phyloP scores from a whole-genome alignment of 2,888 invertebrate genomes.

The Drosophila yooni region DNA sequence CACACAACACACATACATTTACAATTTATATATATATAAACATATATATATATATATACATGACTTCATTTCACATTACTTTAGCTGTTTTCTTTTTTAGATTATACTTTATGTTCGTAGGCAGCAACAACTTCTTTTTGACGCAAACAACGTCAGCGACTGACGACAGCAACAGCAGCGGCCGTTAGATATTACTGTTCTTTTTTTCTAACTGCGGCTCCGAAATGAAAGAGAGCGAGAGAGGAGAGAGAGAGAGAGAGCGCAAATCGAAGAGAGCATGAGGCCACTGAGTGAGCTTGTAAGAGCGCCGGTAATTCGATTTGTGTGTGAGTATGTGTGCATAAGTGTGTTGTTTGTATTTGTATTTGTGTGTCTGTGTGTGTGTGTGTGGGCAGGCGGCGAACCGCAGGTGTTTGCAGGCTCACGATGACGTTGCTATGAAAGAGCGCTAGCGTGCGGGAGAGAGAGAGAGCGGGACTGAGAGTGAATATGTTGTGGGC shows the following conservation, averaged over 20 bases:
- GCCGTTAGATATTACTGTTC: constrained; percentile 37
- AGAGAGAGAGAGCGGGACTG: neutral
- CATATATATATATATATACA: constrained; percentile 4
- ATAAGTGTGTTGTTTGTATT: constrained; percentile 25
- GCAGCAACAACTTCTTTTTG: constrained; percentile 68
- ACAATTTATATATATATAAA: neutral
- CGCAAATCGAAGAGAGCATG: constrained; percentile 8
- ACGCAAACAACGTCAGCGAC: constrained; percentile 72
- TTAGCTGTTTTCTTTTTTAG: constrained; percentile 9
- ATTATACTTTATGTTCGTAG: constrained; percentile 4
- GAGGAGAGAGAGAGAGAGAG: constrained; percentile 17
- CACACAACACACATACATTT: constrained; percentile 18
- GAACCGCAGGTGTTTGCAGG: constrained; percentile 54
- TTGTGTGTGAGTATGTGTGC: constrained; percentile 33
- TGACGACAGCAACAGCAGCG: constrained; percentile 69
- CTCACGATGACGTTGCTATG: constrained; percentile 47
- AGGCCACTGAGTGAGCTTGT: constrained; percentile 45
- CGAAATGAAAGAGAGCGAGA: constrained; percentile 12
- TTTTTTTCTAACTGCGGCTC: constrained; percentile 17
- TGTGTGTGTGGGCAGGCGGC: constrained; percentile 46
- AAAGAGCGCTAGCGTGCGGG: constrained; percentile 4
- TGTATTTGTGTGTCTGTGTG: constrained; percentile 25
- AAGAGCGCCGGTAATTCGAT: constrained; percentile 70
- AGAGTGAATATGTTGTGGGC: neutral
- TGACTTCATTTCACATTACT: neutral